Evolutionary conservation across 1,140 invertebrate species (phyloP).

Genomic region (Hyposmocoma kahamanoa): DNA sequence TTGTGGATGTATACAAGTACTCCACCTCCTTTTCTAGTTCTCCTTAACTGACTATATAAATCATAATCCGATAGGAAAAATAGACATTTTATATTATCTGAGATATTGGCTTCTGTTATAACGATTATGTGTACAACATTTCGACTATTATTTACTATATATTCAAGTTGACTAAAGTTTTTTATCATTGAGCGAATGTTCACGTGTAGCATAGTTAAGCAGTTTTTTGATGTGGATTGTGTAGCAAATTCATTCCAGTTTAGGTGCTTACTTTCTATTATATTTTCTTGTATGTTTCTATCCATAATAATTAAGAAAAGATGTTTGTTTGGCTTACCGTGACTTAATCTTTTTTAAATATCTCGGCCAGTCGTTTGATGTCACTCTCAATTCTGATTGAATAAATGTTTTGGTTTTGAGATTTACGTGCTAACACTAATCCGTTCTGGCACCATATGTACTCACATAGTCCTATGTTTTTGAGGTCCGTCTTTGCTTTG

Average conservation of each 20-base stretch:
- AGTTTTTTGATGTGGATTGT: neutral
- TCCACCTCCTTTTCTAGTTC: neutral
- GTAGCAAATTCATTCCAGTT: neutral
- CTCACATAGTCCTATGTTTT: neutral
- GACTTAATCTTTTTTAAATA: neutral
- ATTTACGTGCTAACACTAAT: neutral
- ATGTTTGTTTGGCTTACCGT: neutral
- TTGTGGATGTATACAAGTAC: conserved; percentile 2
- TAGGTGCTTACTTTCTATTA: neutral
- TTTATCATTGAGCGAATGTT: conserved; percentile 5
- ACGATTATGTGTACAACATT: neutral
- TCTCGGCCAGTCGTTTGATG: neutral
- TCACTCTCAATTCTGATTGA: neutral
- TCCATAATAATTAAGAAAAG: neutral
- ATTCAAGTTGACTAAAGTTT: conserved; percentile 6
- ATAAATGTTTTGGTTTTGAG: neutral
- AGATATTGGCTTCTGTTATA: conserved; percentile 2
- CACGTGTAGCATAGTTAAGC: neutral
- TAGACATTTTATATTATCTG: neutral
- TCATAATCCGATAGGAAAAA: neutral
- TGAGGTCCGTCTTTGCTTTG: conserved; percentile 3
- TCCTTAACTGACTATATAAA: neutral
- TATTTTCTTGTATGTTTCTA: neutral
- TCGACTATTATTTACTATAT: neutral
- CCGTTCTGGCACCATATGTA: conserved; percentile 5